Evolutionary conservation across 2,888 invertebrate species (phyloP).

Genomic region (Euzophera pinguis): DNA sequence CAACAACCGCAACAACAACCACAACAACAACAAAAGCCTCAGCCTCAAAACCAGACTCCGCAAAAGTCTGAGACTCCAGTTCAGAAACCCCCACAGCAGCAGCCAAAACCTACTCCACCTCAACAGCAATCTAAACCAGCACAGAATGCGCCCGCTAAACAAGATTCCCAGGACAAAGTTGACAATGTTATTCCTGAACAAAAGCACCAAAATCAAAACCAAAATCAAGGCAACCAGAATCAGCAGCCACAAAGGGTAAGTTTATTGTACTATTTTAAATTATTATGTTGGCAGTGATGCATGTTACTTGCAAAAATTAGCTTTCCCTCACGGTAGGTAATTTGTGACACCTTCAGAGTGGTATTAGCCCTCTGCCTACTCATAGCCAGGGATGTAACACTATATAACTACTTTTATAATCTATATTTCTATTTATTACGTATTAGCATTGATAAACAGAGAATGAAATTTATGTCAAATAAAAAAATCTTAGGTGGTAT

Average conservation of each 20-base stretch:
- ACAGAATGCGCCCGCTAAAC: slow-evolving; percentile 35
- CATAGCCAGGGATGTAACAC: too few relatives aligned
- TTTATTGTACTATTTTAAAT: too few relatives aligned
- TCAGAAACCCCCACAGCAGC: slow-evolving; percentile 27
- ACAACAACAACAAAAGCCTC: slow-evolving; percentile 24
- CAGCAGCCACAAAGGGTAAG: slow-evolving; percentile 44
- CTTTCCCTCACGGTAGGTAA: too few relatives aligned
- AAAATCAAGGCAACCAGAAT: slow-evolving; percentile 29
- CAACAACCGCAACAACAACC: slow-evolving; percentile 30
- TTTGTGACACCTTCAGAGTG: too few relatives aligned
- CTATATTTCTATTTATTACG: too few relatives aligned
- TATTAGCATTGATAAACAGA: too few relatives aligned
- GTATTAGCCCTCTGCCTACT: too few relatives aligned
- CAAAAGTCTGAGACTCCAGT: slow-evolving; percentile 24
- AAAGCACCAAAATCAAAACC: slow-evolving; percentile 34
- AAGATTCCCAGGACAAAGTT: slow-evolving; percentile 47
- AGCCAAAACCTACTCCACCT: slow-evolving; percentile 21
- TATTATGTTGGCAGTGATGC: too few relatives aligned
- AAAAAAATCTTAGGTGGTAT: too few relatives aligned
- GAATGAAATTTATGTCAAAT: too few relatives aligned
- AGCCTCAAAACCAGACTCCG: slow-evolving; percentile 24
- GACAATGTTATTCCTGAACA: slow-evolving; percentile 43
- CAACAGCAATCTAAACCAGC: slow-evolving; percentile 30
- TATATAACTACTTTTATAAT: too few relatives aligned
- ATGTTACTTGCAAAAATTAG: too few relatives aligned